Conservation (phyloP, 1,140 invertebrate genomes). For the Magallana angulata region DNA sequence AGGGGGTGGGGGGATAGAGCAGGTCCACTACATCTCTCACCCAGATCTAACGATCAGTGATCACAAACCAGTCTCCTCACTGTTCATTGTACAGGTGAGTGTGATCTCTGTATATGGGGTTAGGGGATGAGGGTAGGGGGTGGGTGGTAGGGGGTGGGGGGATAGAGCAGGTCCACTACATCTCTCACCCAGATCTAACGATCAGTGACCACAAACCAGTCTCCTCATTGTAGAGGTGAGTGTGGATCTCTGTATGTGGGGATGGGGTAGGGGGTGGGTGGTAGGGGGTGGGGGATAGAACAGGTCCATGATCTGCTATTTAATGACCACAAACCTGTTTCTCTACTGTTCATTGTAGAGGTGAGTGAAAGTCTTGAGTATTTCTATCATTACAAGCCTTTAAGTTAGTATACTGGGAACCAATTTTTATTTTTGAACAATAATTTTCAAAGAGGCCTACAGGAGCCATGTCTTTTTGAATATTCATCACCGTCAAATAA, state of each 20-base stretch:
- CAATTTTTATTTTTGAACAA: too few relatives aligned
- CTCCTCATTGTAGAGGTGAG: conserved; percentile 81
- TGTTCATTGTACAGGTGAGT: conserved; percentile 70
- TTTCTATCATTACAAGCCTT: too few relatives aligned
- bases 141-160: conserved; percentile 84
- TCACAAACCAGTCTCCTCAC: conserved; percentile 97
- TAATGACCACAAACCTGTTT: conserved; percentile 99
- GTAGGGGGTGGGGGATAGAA: too few relatives aligned
- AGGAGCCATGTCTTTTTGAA: too few relatives aligned
- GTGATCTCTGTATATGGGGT: too few relatives aligned
- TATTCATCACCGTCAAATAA: too few relatives aligned
- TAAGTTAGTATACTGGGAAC: too few relatives aligned
- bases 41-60: conserved; percentile 93
- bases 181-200: conserved; percentile 90
- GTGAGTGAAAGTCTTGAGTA: neutral
- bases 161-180: conserved; percentile 89
- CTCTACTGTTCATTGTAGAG: conserved; percentile 87
- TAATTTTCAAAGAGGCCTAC: too few relatives aligned
- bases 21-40: conserved; percentile 92
- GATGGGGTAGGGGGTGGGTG: too few relatives aligned
- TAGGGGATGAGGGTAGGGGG: too few relatives aligned
- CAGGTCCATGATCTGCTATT: conserved; percentile 86
- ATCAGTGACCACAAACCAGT: conserved; percentile 99
- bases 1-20: conserved; percentile 86
- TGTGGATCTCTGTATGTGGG: too few relatives aligned